Conservation (phyloP, 2,888 invertebrate genomes). For the Apoda limacodes region DNA sequence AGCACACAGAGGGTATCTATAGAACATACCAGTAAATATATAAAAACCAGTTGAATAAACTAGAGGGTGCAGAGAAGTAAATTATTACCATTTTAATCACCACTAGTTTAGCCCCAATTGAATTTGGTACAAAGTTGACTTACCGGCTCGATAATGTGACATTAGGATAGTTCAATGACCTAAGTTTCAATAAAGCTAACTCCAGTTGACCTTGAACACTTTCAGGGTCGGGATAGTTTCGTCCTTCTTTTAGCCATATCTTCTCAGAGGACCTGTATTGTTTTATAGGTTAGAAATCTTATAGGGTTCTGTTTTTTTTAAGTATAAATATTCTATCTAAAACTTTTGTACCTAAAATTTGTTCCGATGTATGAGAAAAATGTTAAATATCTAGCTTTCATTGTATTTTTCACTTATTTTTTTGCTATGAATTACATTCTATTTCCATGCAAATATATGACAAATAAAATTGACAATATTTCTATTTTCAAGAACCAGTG, state of each 20-base stretch:
- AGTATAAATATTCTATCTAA: not conserved
- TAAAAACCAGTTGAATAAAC: no score
- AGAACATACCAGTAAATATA: no score
- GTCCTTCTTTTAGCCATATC: slow-evolving; percentile 55
- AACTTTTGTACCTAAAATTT: slow-evolving; percentile 73
- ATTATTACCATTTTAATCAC: no score
- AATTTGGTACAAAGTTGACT: slow-evolving; percentile 20
- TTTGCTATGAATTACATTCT: no score
- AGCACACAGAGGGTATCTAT: no score
- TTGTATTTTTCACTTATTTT: no score
- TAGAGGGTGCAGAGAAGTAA: no score
- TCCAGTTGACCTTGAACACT: slow-evolving; percentile 82
- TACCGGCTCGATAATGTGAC: slow-evolving; percentile 80
- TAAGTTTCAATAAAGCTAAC: slow-evolving; percentile 67
- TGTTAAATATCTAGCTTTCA: slow-evolving; percentile 78
- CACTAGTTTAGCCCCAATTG: not conserved
- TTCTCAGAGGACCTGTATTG: slow-evolving; percentile 78
- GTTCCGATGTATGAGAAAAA: slow-evolving; percentile 84
- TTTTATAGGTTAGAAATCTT: slow-evolving; percentile 1
- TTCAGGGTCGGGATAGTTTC: slow-evolving; percentile 67
- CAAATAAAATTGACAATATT: no score
- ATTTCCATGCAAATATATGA: no score
- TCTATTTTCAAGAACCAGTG: no score
- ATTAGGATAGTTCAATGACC: slow-evolving; percentile 66
- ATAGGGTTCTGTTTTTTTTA: slow-evolving; percentile 1